A percentile compares a stretch with the other conserved stretches of the same genome.
Conservation (phyloP, 2,888 invertebrate species). For the Synergus gifuensis region DNA sequence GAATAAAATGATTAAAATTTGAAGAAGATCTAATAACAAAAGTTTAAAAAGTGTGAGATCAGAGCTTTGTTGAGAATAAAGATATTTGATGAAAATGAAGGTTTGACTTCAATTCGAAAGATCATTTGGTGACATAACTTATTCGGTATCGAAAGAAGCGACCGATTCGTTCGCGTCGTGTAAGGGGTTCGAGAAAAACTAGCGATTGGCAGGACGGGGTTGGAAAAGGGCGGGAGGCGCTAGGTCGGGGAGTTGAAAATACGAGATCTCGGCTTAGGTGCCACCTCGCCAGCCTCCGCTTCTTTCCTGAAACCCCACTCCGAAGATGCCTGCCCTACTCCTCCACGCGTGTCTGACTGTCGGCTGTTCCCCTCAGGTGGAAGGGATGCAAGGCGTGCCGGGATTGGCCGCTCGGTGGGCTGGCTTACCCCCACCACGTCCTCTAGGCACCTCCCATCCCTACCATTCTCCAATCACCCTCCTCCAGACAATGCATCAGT, state of each 20-base stretch:
- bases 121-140: conserved; percentile 59
- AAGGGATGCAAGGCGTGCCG: conserved; percentile 69
- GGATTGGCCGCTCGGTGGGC: conserved; percentile 68
- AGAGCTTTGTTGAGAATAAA: conserved; percentile 54
- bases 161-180: conserved; percentile 62
- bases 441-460: conserved; percentile 68
- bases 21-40: background rate
- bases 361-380: conserved; percentile 70
- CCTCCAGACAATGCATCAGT: conserved; percentile 76
- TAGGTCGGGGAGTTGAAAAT: conserved; percentile 75
- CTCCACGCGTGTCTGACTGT: conserved; percentile 60
- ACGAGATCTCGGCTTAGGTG: conserved; percentile 74
- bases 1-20: background rate
- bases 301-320: conserved; percentile 65
- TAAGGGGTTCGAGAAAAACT: conserved; percentile 67
- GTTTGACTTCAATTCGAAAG: conserved; percentile 47
- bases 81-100: conserved; percentile 54
- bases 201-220: conserved; percentile 75
- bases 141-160: conserved; percentile 57
- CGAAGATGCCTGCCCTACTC: conserved; percentile 57
- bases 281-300: conserved; percentile 77
- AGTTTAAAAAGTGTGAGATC: conserved; percentile 24
- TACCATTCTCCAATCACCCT: conserved; percentile 70
- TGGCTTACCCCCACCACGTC: conserved; percentile 68
- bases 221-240: conserved; percentile 70